Percentiles rank a stretch among this genome's conserved stretches.
phyloP scores from a whole-genome alignment of 2,113 vertebrate species.

The Semicossyphus pulcher region DNA sequence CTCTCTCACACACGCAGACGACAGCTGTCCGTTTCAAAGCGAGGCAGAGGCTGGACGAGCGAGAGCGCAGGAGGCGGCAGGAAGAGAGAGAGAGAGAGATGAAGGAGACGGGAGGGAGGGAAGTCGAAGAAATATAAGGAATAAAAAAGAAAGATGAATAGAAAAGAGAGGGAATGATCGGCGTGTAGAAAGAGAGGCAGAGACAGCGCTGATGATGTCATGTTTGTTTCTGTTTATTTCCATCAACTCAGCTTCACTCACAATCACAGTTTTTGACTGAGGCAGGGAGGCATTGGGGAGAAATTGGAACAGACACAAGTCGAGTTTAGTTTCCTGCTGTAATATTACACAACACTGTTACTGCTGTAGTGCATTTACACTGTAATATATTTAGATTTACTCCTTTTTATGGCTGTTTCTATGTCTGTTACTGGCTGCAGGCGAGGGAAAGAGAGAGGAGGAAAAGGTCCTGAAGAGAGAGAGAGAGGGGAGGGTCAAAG shows the following conservation, averaged over 20 bases:
- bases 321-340: constrained; percentile 52
- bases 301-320: constrained; percentile 67
- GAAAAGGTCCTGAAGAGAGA: neutral
- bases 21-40: constrained; percentile 70
- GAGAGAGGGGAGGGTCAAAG: neutral
- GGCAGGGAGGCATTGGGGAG: constrained; percentile 58
- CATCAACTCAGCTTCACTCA: constrained; percentile 39
- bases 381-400: neutral
- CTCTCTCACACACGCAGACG: constrained; percentile 36
- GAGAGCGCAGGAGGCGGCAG: constrained; percentile 36
- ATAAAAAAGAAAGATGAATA: neutral
- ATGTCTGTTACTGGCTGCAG: neutral
- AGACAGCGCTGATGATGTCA: constrained; percentile 48
- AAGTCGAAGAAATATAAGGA: neutral
- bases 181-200: constrained; percentile 4
- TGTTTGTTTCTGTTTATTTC: constrained; percentile 55
- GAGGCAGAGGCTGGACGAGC: constrained; percentile 21
- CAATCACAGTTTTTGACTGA: constrained; percentile 51
- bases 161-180: constrained; percentile 21
- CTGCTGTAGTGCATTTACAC: constrained; percentile 5
- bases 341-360: constrained; percentile 25
- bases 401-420: neutral
- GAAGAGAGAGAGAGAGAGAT: constrained; percentile 3
- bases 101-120: neutral
- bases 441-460: neutral